Evolutionary conservation across 2,888 invertebrate species (phyloP).

Genomic region (Habrosyne pyritoides): DNA sequence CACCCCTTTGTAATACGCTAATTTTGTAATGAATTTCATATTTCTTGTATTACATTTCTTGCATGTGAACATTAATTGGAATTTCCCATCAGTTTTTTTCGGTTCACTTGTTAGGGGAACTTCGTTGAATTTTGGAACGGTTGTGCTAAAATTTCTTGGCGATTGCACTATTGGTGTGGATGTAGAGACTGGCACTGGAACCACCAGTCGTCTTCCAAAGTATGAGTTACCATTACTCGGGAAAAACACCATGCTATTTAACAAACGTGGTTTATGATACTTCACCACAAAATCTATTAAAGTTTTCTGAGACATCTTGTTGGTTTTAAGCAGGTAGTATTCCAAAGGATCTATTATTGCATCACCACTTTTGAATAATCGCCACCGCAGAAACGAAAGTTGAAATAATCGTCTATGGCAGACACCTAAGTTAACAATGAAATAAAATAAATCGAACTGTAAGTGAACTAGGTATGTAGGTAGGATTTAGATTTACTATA

Average conservation of each 20-base stretch:
- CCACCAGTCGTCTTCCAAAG: conserved; percentile 64
- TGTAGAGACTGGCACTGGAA: conserved; percentile 52
- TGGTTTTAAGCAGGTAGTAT: neutral
- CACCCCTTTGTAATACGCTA: conserved; percentile 93
- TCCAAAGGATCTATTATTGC: conserved; percentile 25
- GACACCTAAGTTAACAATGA: too few species aligned
- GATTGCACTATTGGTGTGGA: conserved; percentile 63
- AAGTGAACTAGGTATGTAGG: too few species aligned
- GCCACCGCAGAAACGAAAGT: too few species aligned
- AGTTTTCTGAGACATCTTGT: conserved; percentile 67
- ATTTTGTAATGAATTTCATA: conserved; percentile 91
- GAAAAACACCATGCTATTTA: conserved; percentile 72
- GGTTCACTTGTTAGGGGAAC: conserved; percentile 44
- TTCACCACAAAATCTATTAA: conserved; percentile 75
- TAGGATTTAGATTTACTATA: too few species aligned
- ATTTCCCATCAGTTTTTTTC: conserved; percentile 76
- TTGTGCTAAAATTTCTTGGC: conserved; percentile 62
- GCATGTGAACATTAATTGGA: conserved; percentile 92
- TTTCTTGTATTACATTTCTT: conserved; percentile 93
- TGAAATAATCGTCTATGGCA: too few species aligned
- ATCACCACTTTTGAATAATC: conserved; percentile 33
- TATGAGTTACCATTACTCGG: conserved; percentile 77
- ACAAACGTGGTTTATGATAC: conserved; percentile 70
- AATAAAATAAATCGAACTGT: too few species aligned
- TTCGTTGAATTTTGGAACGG: conserved; percentile 48